Evolutionary conservation across 2,113 vertebrate species (phyloP).

Genomic region (Chloebia gouldiae): DNA sequence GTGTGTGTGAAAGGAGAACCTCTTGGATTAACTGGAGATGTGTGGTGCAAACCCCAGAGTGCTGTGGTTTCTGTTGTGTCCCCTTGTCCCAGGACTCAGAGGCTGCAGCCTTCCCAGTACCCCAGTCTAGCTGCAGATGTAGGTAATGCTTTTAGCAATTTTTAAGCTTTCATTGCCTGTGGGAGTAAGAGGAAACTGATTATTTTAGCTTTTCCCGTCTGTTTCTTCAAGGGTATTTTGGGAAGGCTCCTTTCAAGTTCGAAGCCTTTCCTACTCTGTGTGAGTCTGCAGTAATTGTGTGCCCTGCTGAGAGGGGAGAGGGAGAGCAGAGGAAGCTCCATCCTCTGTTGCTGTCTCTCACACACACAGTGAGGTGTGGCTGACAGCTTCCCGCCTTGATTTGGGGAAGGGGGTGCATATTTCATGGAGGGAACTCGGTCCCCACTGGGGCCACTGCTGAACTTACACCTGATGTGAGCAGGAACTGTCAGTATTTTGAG

Average conservation of each 20-base stretch:
- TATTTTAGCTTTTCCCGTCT: neutral
- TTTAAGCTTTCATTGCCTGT: neutral
- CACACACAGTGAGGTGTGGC: neutral
- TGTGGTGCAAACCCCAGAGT: neutral
- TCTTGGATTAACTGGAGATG: neutral
- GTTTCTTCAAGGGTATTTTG: neutral
- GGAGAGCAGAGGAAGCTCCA: neutral
- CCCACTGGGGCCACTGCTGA: neutral
- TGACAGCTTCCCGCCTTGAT: neutral
- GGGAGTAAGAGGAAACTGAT: neutral
- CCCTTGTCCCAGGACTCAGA: neutral
- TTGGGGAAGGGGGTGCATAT: neutral
- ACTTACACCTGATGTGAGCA: neutral
- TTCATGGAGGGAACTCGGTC: neutral
- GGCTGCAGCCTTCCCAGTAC: neutral
- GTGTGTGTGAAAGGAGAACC: neutral
- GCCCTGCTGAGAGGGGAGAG: neutral
- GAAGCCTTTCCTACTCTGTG: neutral
- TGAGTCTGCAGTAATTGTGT: neutral
- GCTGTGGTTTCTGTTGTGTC: neutral
- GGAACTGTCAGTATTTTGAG: neutral
- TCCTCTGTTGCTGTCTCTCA: neutral
- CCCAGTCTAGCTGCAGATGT: neutral
- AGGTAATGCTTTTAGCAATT: neutral
- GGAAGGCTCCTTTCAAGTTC: neutral